Conservation (phyloP, 2,797 vertebrate genomes). For the Morelia viridis region DNA sequence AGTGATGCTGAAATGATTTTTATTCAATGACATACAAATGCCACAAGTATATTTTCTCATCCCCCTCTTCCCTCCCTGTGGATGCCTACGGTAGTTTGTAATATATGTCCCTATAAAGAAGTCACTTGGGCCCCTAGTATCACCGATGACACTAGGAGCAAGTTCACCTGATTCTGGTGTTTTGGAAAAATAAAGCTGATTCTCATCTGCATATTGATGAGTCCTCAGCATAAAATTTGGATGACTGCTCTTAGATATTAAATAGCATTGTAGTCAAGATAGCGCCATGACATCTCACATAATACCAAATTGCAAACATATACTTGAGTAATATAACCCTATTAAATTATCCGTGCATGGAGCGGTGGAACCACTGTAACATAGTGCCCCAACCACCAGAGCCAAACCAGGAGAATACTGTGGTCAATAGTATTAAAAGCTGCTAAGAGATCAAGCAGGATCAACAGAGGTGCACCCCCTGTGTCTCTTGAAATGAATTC, state of each 20-base stretch:
- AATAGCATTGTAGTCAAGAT: not conserved
- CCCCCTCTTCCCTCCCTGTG: not conserved
- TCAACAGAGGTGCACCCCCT: not conserved
- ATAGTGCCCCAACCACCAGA: not conserved
- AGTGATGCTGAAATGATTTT: not conserved
- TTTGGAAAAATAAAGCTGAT: not conserved
- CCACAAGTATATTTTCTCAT: not conserved
- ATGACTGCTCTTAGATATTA: not conserved
- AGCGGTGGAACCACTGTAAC: not conserved
- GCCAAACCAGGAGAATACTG: not conserved
- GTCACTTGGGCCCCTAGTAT: not conserved
- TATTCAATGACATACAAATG: not conserved
- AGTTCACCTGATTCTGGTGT: not conserved
- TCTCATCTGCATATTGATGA: not conserved
- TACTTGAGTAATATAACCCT: not conserved
- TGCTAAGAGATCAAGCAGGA: not conserved
- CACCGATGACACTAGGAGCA: not conserved
- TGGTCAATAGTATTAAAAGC: not conserved
- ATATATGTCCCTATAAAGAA: not conserved
- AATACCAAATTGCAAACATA: not conserved
- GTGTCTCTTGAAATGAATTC: not conserved
- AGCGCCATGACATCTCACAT: not conserved
- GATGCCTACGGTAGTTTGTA: not conserved
- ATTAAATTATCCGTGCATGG: not conserved
- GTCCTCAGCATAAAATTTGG: not conserved